Conservation (phyloP, 1,140 invertebrate genomes). For the Lamellibrachia luymesi region DNA sequence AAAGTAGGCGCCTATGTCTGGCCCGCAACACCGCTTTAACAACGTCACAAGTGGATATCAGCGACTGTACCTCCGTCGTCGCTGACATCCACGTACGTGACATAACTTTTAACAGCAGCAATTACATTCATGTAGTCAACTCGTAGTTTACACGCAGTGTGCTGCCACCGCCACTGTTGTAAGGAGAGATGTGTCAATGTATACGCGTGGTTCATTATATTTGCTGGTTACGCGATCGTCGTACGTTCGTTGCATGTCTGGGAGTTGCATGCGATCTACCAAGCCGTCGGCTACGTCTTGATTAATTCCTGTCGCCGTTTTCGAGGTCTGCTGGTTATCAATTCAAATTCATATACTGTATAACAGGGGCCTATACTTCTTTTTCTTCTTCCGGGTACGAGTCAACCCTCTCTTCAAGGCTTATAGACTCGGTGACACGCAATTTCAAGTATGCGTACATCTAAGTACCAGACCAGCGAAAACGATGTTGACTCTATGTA, state of each 20-base stretch:
- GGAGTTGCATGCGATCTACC: not conserved
- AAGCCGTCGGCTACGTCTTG: not conserved
- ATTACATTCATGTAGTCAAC: not conserved
- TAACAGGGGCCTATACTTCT: too few relatives aligned
- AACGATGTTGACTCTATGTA: not conserved
- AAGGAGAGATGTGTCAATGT: not conserved
- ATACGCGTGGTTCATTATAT: not conserved
- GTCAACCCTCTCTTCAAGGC: too few relatives aligned
- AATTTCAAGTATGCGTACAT: too few relatives aligned
- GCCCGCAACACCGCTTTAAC: not conserved
- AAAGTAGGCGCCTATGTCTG: not conserved
- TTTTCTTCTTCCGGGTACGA: too few relatives aligned
- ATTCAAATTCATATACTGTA: too few relatives aligned
- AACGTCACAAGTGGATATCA: not conserved
- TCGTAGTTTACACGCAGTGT: not conserved
- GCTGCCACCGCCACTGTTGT: not conserved
- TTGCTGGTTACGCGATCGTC: too few relatives aligned
- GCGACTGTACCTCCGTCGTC: not conserved
- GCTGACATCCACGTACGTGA: not conserved
- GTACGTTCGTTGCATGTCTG: not conserved
- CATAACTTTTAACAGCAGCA: not conserved
- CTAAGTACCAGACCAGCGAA: too few relatives aligned
- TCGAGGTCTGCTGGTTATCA: not conserved
- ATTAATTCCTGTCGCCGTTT: not conserved
- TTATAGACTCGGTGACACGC: too few relatives aligned